These are phyloP conservation scores for Chiridota heheva DNA, from an alignment of 35 echinoderm and acorn worm species.

Conservation along the genomic window DNA sequence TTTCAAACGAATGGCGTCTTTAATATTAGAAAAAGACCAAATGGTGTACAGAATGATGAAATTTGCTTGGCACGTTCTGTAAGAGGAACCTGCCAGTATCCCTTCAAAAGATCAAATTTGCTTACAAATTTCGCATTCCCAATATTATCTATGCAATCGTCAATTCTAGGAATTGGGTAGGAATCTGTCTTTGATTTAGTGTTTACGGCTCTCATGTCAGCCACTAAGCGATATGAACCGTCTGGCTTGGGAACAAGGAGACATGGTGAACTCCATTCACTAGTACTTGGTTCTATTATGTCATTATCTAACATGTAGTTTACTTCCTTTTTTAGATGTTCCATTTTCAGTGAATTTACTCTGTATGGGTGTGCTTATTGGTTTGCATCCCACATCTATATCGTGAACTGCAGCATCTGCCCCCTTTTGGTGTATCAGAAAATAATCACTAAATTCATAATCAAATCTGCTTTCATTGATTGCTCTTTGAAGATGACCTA, in stretches of 20 bases:
- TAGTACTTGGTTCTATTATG: conserved; percentile 37
- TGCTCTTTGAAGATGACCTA: conserved; percentile 41
- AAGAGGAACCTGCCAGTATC: conserved; percentile 65
- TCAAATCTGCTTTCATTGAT: conserved; percentile 7
- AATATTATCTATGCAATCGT: conserved; percentile 42
- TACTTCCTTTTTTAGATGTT: conserved; percentile 55
- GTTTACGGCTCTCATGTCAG: conserved; percentile 21
- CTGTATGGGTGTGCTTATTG: conserved; percentile 63
- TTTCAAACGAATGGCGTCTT: conserved; percentile 51
- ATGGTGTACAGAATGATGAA: conserved; percentile 46
- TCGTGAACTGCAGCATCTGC: conserved; percentile 29
- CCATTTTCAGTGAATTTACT: conserved; percentile 48
- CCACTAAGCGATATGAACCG: background rate
- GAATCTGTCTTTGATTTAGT: background rate
- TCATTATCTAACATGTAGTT: conserved; percentile 55
- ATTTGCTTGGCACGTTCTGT: conserved; percentile 56
- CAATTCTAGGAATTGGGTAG: conserved; percentile 43
- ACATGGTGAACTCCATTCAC: conserved; percentile 42
- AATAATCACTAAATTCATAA: conserved; percentile 36
- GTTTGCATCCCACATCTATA: conserved; percentile 43
- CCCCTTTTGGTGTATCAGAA: conserved; percentile 59
- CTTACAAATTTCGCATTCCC: conserved; percentile 30
- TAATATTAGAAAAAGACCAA: conserved; percentile 23
- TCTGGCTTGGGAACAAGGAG: conserved; percentile 33
- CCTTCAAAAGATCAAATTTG: conserved; percentile 10